A percentile compares a stretch with the other conserved stretches of the same genome.
Conservation (phyloP, 2,797 vertebrate species). For the Lophura swinhoii region DNA sequence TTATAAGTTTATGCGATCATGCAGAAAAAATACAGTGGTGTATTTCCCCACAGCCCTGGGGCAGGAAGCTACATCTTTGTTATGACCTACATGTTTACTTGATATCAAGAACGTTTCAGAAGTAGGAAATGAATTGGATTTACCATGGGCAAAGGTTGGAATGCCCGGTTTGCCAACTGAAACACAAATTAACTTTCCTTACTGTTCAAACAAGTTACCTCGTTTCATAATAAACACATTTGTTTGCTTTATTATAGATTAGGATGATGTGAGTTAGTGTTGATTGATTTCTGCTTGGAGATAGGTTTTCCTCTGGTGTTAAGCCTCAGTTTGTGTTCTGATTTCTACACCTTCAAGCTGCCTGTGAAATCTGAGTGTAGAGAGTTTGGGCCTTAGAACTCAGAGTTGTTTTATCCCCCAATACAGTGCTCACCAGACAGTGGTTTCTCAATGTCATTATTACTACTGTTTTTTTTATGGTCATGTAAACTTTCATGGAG, state of each 20-base stretch:
- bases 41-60: background rate
- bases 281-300: background rate
- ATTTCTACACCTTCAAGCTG: background rate
- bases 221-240: background rate
- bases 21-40: background rate
- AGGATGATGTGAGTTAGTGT: background rate
- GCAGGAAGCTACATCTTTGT: background rate
- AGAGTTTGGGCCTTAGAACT: background rate
- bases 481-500: background rate
- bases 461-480: background rate
- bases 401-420: background rate
- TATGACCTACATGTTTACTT: background rate
- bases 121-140: background rate
- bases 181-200: background rate
- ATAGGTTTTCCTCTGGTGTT: background rate
- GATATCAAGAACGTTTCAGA: background rate
- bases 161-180: background rate
- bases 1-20: background rate
- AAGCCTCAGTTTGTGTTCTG: fast-evolving
- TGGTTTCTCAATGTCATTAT: background rate
- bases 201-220: constrained; percentile 9
- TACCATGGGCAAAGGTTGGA: background rate
- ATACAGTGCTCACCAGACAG: background rate
- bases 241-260: constrained; percentile 26
- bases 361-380: background rate